These are phyloP conservation scores for Morpho helenor DNA, from an alignment of 2,888 invertebrate species.

Conservation along the genomic window DNA sequence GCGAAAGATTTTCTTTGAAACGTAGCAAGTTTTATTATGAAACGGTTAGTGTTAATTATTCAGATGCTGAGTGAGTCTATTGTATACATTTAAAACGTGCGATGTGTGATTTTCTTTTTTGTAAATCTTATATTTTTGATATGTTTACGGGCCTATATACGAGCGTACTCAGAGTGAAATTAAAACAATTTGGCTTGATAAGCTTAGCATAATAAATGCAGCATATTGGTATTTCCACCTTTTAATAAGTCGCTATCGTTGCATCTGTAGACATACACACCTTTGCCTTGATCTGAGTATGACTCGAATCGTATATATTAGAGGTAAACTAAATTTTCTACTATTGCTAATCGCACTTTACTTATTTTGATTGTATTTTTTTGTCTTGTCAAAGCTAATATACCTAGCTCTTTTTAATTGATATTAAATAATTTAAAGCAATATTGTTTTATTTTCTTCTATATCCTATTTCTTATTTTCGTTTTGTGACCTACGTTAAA, in stretches of 20 bases:
- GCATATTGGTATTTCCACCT: too few relatives aligned
- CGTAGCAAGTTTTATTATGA: neutral
- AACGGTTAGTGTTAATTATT: neutral
- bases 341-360: conserved; percentile 20
- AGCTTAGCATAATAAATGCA: too few relatives aligned
- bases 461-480: too few relatives aligned
- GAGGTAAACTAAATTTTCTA: conserved; percentile 8
- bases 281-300: neutral
- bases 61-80: neutral
- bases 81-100: conserved; percentile 1
- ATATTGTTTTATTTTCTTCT: conserved; percentile 8
- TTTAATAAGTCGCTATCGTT: too few relatives aligned
- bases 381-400: conserved; percentile 53
- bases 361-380: conserved; percentile 45
- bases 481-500: too few relatives aligned
- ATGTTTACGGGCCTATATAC: conserved; percentile 11
- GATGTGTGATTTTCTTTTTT: conserved; percentile 13
- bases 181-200: too few relatives aligned
- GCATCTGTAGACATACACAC: too few relatives aligned
- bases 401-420: conserved; percentile 44
- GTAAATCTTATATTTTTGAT: conserved; percentile 18
- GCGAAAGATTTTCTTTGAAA: neutral
- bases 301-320: neutral
- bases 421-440: conserved; percentile 26
- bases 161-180: conserved; percentile 7